Evolutionary conservation across 2,113 vertebrate species (phyloP).

Genomic region (Atherinomorus stipes): DNA sequence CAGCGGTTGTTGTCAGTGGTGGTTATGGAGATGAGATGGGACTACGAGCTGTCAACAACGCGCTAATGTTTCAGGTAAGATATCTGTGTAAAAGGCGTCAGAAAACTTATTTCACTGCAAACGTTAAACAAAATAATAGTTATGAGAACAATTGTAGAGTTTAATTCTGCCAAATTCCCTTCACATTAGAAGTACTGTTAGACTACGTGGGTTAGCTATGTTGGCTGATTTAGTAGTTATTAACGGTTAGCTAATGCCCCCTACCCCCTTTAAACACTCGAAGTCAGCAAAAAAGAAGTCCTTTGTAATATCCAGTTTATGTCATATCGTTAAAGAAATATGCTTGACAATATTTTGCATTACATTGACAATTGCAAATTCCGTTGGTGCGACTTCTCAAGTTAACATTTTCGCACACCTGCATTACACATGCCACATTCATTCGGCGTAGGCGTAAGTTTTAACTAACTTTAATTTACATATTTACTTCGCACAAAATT

Average conservation of each 20-base stretch:
- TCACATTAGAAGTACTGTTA: conserved; percentile 11
- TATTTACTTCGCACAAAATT: no score
- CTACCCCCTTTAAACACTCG: not conserved
- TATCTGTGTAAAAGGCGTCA: not conserved
- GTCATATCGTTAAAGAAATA: not conserved
- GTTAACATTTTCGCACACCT: not conserved
- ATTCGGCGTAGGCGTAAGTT: no score
- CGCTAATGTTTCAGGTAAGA: conserved; percentile 70
- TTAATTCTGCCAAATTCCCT: not conserved
- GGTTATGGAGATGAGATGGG: conserved; percentile 83
- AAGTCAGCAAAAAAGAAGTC: not conserved
- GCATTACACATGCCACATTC: not conserved
- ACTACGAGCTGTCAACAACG: conserved; percentile 45
- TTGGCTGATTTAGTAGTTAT: conserved; percentile 13
- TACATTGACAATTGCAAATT: not conserved
- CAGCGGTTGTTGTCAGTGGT: conserved; percentile 80
- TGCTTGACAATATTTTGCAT: not conserved
- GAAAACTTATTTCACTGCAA: not conserved
- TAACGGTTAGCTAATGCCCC: conserved; percentile 33
- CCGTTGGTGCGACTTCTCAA: not conserved
- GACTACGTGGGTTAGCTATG: conserved; percentile 22
- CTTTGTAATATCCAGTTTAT: not conserved
- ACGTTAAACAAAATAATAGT: not conserved
- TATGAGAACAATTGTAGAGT: not conserved
- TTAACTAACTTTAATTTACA: no score